These are phyloP conservation scores for Picus viridis DNA, from an alignment of 2,797 vertebrate species.

Conservation along the genomic window DNA sequence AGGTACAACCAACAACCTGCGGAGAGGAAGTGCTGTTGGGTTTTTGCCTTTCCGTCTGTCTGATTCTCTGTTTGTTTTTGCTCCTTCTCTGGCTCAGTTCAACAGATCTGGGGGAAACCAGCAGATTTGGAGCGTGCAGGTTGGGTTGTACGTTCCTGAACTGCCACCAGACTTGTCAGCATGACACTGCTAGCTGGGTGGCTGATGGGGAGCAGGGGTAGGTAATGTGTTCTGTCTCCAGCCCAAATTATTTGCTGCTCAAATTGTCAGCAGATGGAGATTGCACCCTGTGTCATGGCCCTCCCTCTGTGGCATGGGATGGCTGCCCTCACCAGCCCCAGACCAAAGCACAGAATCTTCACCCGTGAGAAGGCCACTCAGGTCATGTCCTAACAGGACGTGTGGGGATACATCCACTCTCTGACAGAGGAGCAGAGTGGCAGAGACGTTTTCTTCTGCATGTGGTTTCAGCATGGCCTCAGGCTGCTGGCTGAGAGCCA, in stretches of 20 bases:
- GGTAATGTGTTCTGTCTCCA: not conserved
- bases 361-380: not conserved
- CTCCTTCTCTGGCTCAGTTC: not conserved
- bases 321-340: not conserved
- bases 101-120: not conserved
- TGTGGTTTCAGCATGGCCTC: not conserved
- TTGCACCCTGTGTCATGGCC: not conserved
- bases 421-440: not conserved
- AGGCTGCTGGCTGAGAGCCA: not conserved
- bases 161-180: not conserved
- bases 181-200: rapidly evolving
- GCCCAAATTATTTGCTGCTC: not conserved
- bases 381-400: not conserved
- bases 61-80: constrained; percentile 17
- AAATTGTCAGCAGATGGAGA: not conserved
- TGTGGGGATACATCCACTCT: not conserved
- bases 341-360: rapidly evolving
- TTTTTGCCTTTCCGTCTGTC: constrained; percentile 14
- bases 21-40: not conserved
- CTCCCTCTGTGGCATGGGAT: not conserved
- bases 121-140: not conserved
- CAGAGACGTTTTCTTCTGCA: not conserved
- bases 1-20: constrained; percentile 48
- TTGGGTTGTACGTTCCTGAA: not conserved
- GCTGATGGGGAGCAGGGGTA: not conserved